Evolutionary conservation across 1,140 invertebrate genomes (phyloP), one percentile per base, ranked within the genome.

Genomic region (Drosophila simulans): DNA sequence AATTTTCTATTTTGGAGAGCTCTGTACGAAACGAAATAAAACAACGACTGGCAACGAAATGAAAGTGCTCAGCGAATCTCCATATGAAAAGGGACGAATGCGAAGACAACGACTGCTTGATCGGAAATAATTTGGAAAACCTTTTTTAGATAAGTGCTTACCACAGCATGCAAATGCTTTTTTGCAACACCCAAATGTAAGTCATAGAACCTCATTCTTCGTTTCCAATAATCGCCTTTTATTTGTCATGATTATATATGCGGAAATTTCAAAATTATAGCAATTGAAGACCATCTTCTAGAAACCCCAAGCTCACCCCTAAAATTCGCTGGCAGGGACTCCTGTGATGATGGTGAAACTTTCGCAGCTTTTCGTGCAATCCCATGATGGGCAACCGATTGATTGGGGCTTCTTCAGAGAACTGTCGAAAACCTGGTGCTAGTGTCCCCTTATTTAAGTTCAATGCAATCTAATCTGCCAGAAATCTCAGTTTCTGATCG

Each of bases 301-400:
- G 20, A 22, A 39, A 4, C 5, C 3, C 1, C 4, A 4, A 12
- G 35, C 65, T 69, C 37, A 69, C 65, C 48, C 45, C 27, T 37
- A 49, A 69, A 45, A 37, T 68, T 12, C 7, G 15, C 15, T 49
- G 39, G 31, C 11, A 12, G 12, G 13, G 31, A 39, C 40, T 0
- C 25, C 17, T 27, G 8, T 31, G 49, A n/a, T 22, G 48, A 17
- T 45, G 10, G 49, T 52, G 66, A 2, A 70, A 54, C 8, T 37
- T 73, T 42, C 20, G 34, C 1, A 65, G 40, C 17, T 75, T 75
- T 65, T 75, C 71, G 37, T 65, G 71, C 40, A 75, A 22, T 7
- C 72, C 59, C 72, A 75, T 75, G 10, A 11, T 22, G 22, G 45
- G 27, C 31, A 75, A 70, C 66, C 25, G 35, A 7, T 69, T 12